phyloP scores from a whole-genome alignment of 2,797 vertebrate genomes.

The Peromyscus aztecus region DNA sequence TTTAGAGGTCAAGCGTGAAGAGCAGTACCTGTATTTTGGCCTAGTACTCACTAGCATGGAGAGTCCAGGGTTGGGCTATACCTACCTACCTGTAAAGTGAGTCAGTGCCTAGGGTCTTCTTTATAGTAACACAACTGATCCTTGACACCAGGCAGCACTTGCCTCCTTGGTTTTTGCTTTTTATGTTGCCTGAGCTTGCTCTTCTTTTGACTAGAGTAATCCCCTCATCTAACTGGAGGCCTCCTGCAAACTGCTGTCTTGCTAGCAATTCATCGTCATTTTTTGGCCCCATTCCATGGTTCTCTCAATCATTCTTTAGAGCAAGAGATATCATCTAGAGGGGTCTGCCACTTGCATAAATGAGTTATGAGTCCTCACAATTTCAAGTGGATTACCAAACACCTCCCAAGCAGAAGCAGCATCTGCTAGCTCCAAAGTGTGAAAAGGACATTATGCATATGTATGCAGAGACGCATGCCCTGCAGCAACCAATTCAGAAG shows the following conservation, averaged over 20 bases:
- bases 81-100: background rate
- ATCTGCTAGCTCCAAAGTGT: constrained; percentile 73
- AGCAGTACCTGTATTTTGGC: background rate
- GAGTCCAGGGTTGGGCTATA: background rate
- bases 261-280: constrained; percentile 65
- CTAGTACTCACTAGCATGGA: background rate
- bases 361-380: constrained; percentile 71
- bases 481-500: background rate
- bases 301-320: constrained; percentile 74
- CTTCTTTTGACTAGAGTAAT: constrained; percentile 56
- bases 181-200: background rate
- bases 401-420: constrained; percentile 67
- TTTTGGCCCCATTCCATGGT: constrained; percentile 46
- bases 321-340: constrained; percentile 66
- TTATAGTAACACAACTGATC: background rate
- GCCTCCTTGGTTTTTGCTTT: constrained; percentile 15
- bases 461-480: constrained; percentile 72
- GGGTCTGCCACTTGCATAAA: constrained; percentile 64
- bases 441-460: constrained; percentile 79
- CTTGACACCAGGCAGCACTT: background rate
- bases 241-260: background rate
- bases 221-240: background rate
- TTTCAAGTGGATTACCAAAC: constrained; percentile 69
- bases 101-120: background rate
- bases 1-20: background rate